Conservation (phyloP, 2,113 vertebrate species). For the Sceloporus tristichus region DNA sequence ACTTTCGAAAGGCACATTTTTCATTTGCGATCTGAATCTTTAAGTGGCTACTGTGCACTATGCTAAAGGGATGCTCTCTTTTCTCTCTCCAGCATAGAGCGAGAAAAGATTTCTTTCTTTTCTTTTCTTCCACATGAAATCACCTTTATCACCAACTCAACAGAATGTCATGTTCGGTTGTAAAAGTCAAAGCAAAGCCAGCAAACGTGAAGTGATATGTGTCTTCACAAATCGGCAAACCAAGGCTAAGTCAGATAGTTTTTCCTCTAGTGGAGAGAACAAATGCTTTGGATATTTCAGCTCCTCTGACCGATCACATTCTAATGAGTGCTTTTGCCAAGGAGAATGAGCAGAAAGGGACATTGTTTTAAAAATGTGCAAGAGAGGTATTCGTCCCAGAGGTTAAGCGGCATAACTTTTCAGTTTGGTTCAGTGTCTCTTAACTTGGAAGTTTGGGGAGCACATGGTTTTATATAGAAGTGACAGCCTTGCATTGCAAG, state of each 20-base stretch:
- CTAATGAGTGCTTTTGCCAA: not conserved
- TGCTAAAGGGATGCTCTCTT: not conserved
- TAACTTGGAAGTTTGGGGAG: not conserved
- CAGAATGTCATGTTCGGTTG: conserved; percentile 55
- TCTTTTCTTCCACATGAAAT: conserved; percentile 70
- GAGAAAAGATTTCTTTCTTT: not conserved
- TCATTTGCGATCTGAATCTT: not conserved
- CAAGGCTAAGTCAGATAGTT: conserved; percentile 18
- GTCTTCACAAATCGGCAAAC: conserved; percentile 48
- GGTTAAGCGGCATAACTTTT: not conserved
- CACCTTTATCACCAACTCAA: conserved; percentile 50
- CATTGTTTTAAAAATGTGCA: too few relatives aligned
- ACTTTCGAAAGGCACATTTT: not conserved
- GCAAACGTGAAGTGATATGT: conserved; percentile 72
- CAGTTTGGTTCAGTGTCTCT: not conserved
- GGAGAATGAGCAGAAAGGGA: too few relatives aligned
- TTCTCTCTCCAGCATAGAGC: not conserved
- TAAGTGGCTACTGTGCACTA: not conserved
- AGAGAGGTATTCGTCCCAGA: not conserved
- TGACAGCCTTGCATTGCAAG: not conserved
- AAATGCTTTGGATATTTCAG: conserved; percentile 42
- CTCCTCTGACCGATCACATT: not conserved
- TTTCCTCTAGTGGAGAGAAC: conserved; percentile 32
- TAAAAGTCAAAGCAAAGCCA: conserved; percentile 57
- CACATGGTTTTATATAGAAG: not conserved